Evolutionary conservation across 2,113 vertebrate genomes (phyloP).

Genomic region (Sciurus niger): DNA sequence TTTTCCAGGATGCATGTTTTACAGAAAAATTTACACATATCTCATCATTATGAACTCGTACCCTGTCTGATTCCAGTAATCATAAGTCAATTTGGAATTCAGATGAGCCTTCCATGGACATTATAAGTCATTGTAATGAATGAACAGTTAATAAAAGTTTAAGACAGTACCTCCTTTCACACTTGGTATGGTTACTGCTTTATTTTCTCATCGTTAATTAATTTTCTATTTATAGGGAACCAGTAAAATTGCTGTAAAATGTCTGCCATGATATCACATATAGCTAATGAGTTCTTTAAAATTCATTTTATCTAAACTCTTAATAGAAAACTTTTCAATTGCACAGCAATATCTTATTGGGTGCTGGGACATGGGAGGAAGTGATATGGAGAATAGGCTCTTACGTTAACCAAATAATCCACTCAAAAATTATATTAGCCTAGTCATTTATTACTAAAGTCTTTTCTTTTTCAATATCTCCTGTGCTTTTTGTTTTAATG

Average conservation of each 20-base stretch:
- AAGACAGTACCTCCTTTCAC: slow-evolving; percentile 70
- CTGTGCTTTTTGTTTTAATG: slow-evolving; percentile 9
- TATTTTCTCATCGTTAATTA: slow-evolving; percentile 84
- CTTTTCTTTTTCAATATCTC: background rate
- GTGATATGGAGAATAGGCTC: background rate
- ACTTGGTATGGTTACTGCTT: slow-evolving; percentile 55
- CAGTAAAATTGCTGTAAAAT: slow-evolving; percentile 48
- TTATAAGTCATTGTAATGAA: slow-evolving; percentile 75
- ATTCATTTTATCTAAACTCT: slow-evolving; percentile 77
- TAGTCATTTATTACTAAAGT: background rate
- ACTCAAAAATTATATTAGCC: slow-evolving; percentile 24
- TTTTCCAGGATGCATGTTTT: slow-evolving; percentile 43
- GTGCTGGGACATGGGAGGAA: background rate
- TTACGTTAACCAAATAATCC: slow-evolving; percentile 22
- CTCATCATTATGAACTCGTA: slow-evolving; percentile 37
- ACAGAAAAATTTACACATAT: slow-evolving; percentile 47
- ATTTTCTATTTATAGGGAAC: slow-evolving; percentile 74
- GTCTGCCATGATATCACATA: slow-evolving; percentile 68
- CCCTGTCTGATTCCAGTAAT: background rate
- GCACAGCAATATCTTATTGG: slow-evolving; percentile 3
- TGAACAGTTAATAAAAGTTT: slow-evolving; percentile 73
- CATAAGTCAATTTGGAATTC: slow-evolving; percentile 61
- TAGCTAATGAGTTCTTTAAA: slow-evolving; percentile 77
- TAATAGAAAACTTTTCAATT: slow-evolving; percentile 73
- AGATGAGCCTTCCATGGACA: background rate